Conservation (phyloP, 2,888 invertebrate genomes). For the Acanthosepion esculentum region DNA sequence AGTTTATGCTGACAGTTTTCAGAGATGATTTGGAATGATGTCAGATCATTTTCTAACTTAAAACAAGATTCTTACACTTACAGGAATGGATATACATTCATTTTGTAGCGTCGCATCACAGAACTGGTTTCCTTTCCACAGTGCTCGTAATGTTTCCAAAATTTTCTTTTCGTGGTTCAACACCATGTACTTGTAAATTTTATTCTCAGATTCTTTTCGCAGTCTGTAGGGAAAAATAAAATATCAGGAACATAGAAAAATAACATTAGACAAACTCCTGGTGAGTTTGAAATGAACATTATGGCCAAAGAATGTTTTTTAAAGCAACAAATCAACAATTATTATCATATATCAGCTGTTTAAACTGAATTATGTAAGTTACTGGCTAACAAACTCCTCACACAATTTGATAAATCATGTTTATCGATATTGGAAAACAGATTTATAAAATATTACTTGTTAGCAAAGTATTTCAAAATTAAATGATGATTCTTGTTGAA, state of each 20-base stretch:
- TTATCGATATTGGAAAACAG: too few species aligned
- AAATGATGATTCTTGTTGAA: too few species aligned
- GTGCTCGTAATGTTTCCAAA: constrained; percentile 17
- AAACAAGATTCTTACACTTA: neutral
- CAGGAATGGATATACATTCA: constrained; percentile 24
- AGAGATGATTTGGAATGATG: neutral
- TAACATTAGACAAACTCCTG: neutral
- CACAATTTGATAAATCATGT: too few species aligned
- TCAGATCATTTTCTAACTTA: neutral
- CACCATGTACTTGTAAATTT: constrained; percentile 40
- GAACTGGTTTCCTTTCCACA: constrained; percentile 45
- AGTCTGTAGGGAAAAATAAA: neutral
- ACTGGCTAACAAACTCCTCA: too few species aligned
- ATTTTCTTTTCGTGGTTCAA: constrained; percentile 39
- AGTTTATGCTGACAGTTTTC: neutral
- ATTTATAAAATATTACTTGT: too few species aligned
- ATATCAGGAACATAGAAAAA: neutral
- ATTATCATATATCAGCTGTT: too few species aligned
- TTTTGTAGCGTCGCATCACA: constrained; percentile 38
- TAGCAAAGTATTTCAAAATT: too few species aligned
- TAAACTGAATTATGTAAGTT: too few species aligned
- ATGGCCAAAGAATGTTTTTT: too few species aligned
- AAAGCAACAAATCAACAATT: too few species aligned
- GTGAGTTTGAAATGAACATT: neutral
- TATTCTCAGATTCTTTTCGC: constrained; percentile 24